These are phyloP conservation scores for Episyrphus balteatus DNA, from an alignment of 1,140 invertebrate species.

Conservation along the genomic window DNA sequence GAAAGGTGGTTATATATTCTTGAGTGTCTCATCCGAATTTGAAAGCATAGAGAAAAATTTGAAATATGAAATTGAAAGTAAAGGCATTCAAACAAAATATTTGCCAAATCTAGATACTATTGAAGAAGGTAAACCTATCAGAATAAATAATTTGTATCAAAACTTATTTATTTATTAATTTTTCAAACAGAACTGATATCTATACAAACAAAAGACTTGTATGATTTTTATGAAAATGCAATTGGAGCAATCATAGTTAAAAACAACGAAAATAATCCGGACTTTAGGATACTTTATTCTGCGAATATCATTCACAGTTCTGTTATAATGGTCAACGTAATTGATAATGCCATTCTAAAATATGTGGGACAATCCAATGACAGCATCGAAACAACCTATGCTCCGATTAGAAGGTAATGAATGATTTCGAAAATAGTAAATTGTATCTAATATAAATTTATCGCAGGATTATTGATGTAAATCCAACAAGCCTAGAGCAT, in stretches of 20 bases:
- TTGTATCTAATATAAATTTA: not conserved
- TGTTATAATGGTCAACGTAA: constrained; percentile 24
- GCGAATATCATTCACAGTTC: constrained; percentile 32
- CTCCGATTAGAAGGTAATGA: constrained; percentile 15
- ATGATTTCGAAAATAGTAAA: not conserved
- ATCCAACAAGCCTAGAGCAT: constrained; percentile 23
- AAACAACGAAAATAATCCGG: not conserved
- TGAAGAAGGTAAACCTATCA: constrained; percentile 1
- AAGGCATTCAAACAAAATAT: constrained; percentile 11
- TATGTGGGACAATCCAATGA: not conserved
- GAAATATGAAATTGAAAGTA: constrained; percentile 17
- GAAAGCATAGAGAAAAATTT: constrained; percentile 15
- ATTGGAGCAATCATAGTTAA: constrained; percentile 22
- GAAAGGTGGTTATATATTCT: constrained; percentile 15
- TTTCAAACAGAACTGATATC: constrained; percentile 12
- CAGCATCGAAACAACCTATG: constrained; percentile 18
- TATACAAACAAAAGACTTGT: constrained; percentile 19
- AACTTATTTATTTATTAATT: not conserved
- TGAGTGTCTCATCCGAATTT: constrained; percentile 19
- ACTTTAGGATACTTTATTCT: constrained; percentile 18
- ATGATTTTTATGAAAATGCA: constrained; percentile 22
- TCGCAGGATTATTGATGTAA: constrained; percentile 20
- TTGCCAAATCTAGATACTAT: constrained; percentile 10
- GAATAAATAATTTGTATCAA: not conserved
- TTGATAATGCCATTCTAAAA: constrained; percentile 22